Evolutionary conservation across 2,797 vertebrate species (phyloP), one percentile per base, ranked within the genome.

Genomic region (Falco naumanni): DNA sequence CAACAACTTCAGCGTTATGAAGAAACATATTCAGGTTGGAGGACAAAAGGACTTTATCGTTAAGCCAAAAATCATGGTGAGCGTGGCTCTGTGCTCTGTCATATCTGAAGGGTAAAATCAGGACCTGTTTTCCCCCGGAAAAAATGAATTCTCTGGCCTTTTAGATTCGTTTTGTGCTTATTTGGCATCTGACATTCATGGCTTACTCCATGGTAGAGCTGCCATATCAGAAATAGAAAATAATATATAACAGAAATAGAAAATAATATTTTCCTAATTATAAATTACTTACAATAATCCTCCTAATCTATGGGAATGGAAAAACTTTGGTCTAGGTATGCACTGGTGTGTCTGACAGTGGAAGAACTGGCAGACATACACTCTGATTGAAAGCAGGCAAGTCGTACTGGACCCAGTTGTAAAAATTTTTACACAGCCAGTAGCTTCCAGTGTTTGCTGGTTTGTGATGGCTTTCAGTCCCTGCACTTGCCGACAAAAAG

Each of bases 1-100:
- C 96, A 99, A 99, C 97, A 98, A 98, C 96, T 99, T 99, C 98
- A 99, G 98, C 93, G 98, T 99, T 96, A 99, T 99, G 99, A 99
- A 99, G 98, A 99, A 99, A 96, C 98, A 99, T 89, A 98, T 99
- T 96, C 99, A 99, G 92, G 98, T 98, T 37, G 99, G 99, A 68
- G 99, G 99, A 81, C 99, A 99, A 93, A 98, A 99, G 96, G 99
- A 99, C 96, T 99, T 99, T 48, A 96, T 98, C 31, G 98, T 99
- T 94, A 99, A 99, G 96, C 99, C 99, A 68, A 99, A 99, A 98
- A 98, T 99, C 61, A 96, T 98, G 99, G 99, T 99, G 96, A 96
- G 97, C 95, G 63, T 56, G 53, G 13, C 34, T 47, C 2, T n/a
- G 13, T 22, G 47, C 63, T 66, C 39, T 0, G 0, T 37, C 47